Conservation (phyloP, 2,113 vertebrate genomes). For the Orthonyx spaldingii region DNA sequence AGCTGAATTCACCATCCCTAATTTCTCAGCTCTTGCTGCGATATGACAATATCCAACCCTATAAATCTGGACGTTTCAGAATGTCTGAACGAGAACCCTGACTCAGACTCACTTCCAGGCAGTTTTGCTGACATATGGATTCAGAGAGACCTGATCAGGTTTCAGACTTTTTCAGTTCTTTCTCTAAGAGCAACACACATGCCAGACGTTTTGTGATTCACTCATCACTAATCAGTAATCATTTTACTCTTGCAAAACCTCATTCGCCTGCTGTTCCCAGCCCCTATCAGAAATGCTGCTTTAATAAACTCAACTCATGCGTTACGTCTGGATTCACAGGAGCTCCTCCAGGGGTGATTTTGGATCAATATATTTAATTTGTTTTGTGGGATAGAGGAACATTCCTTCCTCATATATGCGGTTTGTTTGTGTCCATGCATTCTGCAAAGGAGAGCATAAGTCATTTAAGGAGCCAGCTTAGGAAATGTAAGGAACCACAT, state of each 20-base stretch:
- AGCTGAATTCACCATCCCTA: background rate
- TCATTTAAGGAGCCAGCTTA: background rate
- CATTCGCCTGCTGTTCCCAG: background rate
- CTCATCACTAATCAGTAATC: slow-evolving; percentile 54
- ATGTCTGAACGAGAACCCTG: background rate
- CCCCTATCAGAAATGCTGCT: slow-evolving; percentile 2
- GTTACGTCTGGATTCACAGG: background rate
- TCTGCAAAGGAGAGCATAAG: slow-evolving; percentile 21
- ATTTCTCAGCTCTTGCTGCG: background rate
- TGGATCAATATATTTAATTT: slow-evolving; percentile 29
- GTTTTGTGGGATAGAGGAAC: background rate
- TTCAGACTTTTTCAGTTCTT: slow-evolving; percentile 19
- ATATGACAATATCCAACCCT: background rate
- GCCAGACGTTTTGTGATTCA: slow-evolving; percentile 22
- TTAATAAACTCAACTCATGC: background rate
- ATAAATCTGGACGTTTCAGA: background rate
- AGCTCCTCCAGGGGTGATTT: background rate
- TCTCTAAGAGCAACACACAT: slow-evolving; percentile 9
- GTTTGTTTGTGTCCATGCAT: slow-evolving; percentile 26
- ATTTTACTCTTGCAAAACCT: slow-evolving; percentile 31
- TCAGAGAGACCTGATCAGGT: background rate
- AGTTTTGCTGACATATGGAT: slow-evolving; percentile 33
- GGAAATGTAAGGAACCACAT: slow-evolving; percentile 10
- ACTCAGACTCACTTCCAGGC: slow-evolving; percentile 22
- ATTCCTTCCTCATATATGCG: background rate